Percentiles rank a stretch among this genome's conserved stretches.
phyloP scores from a whole-genome alignment of 2,888 invertebrate species.

The Hypena proboscidalis region DNA sequence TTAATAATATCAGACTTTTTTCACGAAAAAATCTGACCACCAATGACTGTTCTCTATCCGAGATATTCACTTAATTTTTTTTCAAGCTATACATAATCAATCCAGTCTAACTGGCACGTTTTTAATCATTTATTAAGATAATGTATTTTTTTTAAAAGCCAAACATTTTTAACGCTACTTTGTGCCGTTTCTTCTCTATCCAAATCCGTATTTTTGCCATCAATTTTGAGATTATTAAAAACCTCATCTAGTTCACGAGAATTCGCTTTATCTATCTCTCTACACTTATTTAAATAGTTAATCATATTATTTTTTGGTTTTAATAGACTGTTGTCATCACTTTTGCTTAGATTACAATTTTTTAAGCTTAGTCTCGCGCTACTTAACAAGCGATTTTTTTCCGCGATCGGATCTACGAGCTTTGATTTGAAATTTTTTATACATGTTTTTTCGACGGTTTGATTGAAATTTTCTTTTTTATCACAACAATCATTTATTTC shows the following conservation, averaged over 20 bases:
- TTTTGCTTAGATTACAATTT: neutral
- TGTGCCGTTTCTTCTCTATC: neutral
- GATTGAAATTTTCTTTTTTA: too few species aligned
- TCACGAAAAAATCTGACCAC: too few species aligned
- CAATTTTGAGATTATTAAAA: neutral
- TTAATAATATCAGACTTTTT: too few species aligned
- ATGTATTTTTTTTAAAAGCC: neutral
- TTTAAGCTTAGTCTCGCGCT: neutral
- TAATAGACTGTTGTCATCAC: neutral
- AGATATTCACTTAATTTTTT: too few species aligned
- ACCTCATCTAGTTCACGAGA: neutral
- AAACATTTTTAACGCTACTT: neutral
- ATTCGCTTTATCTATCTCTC: neutral
- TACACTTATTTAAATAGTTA: neutral
- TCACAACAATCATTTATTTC: too few species aligned
- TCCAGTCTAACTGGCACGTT: too few species aligned
- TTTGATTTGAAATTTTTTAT: too few species aligned
- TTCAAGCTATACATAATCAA: too few species aligned
- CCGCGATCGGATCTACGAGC: too few species aligned
- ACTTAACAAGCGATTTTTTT: neutral
- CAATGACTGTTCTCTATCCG: too few species aligned
- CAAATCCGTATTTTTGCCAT: neutral
- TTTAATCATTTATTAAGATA: too few species aligned
- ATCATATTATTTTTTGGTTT: constrained; percentile 4
- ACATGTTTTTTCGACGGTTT: too few species aligned